phyloP scores from a whole-genome alignment of 1,140 invertebrate species.

The Macrosteles quadrilineatus region DNA sequence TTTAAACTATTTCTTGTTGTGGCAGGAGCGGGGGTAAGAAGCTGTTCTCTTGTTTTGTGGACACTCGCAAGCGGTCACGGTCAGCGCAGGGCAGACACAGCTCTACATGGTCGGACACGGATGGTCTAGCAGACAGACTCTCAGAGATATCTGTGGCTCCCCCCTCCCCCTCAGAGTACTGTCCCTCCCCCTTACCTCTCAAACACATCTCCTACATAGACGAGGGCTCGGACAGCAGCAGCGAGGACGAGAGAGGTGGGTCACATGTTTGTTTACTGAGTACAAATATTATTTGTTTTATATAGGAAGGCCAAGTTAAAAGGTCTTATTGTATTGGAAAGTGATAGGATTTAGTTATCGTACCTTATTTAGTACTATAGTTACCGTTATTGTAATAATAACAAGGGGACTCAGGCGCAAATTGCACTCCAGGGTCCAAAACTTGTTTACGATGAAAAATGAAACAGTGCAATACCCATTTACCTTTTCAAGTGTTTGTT shows the following conservation, averaged over 20 bases:
- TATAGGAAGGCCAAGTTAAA: too few species aligned
- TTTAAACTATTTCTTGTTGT: too few species aligned
- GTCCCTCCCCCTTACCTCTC: constrained; percentile 30
- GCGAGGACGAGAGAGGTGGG: constrained; percentile 14
- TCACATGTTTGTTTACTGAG: neutral
- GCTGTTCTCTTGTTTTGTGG: constrained; percentile 57
- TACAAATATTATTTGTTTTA: too few species aligned
- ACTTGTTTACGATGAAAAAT: too few species aligned
- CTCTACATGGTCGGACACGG: constrained; percentile 28
- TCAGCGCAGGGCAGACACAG: constrained; percentile 6
- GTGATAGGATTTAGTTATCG: too few species aligned
- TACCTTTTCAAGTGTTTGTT: too few species aligned
- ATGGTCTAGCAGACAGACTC: constrained; percentile 30
- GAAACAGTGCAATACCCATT: too few species aligned
- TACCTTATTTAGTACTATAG: too few species aligned
- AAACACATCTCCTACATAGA: constrained; percentile 44
- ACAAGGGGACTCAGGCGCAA: too few species aligned
- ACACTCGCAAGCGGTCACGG: constrained; percentile 17
- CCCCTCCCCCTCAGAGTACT: constrained; percentile 34
- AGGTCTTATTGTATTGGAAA: too few species aligned
- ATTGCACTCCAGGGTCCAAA: too few species aligned
- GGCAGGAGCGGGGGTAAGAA: constrained; percentile 52
- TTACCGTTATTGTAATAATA: too few species aligned
- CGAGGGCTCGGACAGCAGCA: constrained; percentile 32
- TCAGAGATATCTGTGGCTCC: constrained; percentile 28